Base-by-base conservation (phyloP, 2,797 vertebrate genomes). In the Pachyuromys duprasi region DNA sequence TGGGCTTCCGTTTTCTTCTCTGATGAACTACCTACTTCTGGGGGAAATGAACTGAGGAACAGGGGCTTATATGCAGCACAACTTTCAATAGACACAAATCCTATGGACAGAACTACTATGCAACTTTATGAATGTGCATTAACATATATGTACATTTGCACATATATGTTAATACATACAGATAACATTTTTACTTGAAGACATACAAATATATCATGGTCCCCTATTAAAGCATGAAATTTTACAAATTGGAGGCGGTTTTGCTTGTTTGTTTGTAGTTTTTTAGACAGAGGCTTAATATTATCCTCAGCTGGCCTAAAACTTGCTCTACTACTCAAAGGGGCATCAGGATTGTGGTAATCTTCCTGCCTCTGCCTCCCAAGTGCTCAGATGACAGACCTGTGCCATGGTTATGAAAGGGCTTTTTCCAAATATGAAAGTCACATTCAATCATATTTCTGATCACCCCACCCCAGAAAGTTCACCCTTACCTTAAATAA, bases 91-190 rank as follows among this genome's bases (percentile, higher is more conserved):
- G 11, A 74, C 86, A 63, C 63, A 62, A 42, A 60, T 31, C 20
- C 28, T 8, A 9, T 3, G 18, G 15, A 24, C n/a, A 65, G 55
- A 1, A 36, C 1, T 4, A 0, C 20, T 7, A 17, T 3, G 26
- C 3, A 4, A 65, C 74, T 57, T 57, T 45, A 9, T 22, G 12
- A 3, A 3, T 45, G 15, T 69, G 3, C 0, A 45, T 17, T 3
- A 57, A 57, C 55, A 57, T 28, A 3, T 33, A 13, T 42, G 0
- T 42, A 24, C 49, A 3, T 67, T 63, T 24, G 17, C 1, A 1
- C 7, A 4, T 15, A 8, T 26, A 3, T 24, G 55, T 42, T 60
- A 20, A 57, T n/a, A 65, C 3, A 17, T n/a, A 13, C 17, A 45
- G 7, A 26, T 9, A 53, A 12, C 57, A 49, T 69, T 13, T 49